Evolutionary conservation across 2,113 vertebrate species (phyloP).

Genomic region (Lophura nycthemera): DNA sequence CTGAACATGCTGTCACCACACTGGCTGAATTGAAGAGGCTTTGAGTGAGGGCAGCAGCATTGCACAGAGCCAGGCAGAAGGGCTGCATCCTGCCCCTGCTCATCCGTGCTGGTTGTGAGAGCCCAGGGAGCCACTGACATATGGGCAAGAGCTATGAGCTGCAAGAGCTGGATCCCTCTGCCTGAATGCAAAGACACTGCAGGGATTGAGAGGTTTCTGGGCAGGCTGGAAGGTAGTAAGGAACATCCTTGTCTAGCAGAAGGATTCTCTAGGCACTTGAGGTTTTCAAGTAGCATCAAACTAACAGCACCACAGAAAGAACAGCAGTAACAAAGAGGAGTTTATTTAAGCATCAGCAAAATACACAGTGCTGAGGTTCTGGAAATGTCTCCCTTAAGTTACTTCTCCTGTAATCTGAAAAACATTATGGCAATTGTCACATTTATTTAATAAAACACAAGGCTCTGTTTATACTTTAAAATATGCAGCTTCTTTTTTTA

Average conservation of each 20-base stretch:
- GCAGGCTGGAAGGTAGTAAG: conserved; percentile 19
- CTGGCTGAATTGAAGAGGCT: background rate
- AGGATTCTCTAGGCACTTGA: conserved; percentile 31
- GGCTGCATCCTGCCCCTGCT: background rate
- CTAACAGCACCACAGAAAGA: conserved; percentile 35
- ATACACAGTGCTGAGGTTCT: conserved; percentile 39
- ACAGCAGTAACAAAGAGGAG: conserved; percentile 36
- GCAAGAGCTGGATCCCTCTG: background rate
- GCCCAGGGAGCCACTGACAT: conserved; percentile 3
- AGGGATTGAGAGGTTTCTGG: conserved; percentile 22
- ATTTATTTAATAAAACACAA: conserved; percentile 72
- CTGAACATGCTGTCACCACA: accelerated
- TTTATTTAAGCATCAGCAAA: conserved; percentile 69
- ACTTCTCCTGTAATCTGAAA: conserved; percentile 36
- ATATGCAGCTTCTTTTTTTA: background rate
- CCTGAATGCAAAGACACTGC: background rate
- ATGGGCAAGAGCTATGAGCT: background rate
- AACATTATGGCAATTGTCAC: conserved; percentile 57
- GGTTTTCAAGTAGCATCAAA: conserved; percentile 45
- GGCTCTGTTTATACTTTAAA: conserved; percentile 58
- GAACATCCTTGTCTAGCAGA: conserved; percentile 13
- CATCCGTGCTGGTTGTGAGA: background rate
- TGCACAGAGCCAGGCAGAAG: background rate
- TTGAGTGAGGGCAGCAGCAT: background rate
- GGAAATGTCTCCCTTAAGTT: conserved; percentile 41